Evolutionary conservation across 2,113 vertebrate species (phyloP), one percentile per base, ranked within the genome.

Genomic region (Thunnus thynnus): DNA sequence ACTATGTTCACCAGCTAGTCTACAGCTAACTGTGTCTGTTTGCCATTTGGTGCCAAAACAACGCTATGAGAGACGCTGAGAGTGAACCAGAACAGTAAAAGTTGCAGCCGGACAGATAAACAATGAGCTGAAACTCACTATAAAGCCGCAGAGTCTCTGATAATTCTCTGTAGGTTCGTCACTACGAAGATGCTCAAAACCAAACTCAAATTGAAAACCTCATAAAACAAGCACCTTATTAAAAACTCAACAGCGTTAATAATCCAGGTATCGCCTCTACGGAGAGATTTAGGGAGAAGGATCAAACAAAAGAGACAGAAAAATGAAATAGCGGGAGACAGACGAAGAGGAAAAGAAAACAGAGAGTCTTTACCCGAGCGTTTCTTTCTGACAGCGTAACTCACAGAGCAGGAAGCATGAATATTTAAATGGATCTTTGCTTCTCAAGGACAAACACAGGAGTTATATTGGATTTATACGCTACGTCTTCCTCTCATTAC

Each of bases 391-490:
- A 65, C 58, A 80, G 80, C 3, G 61, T 16, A 56, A 27, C 67
- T 78, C 50, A 52, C 57, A 44, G 55, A 62, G 52, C 65, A 41
- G 55, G 22, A 17, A 73, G 17, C 82, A 80, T 90, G 58, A 88
- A 88, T 91, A 91, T 89, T 90, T 84, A 83, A 76, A 88, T 50
- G 30, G 69, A 64, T 62, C 30, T 86, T 80, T 78, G 50, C 64
- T 36, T 83, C 83, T 86, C 85, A 88, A 88, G 89, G 86, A 85
- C 76, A 5, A 76, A 74, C 58, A 41, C 68, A 5, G 54, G 30
- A 44, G 13, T 50, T 18, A 30, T 12, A 3, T 62, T 52, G 72
- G 67, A 76, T 80, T 72, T 52, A 48, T 16, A 32, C 16, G 47
- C 64, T 14, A 1, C 16, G 20, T 30, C 69, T 66, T 75, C 65